A percentile compares a stretch with the other conserved stretches of the same genome.
Evolutionary conservation across 2,888 invertebrate genomes (phyloP).

Genomic region (Carcina quercana): DNA sequence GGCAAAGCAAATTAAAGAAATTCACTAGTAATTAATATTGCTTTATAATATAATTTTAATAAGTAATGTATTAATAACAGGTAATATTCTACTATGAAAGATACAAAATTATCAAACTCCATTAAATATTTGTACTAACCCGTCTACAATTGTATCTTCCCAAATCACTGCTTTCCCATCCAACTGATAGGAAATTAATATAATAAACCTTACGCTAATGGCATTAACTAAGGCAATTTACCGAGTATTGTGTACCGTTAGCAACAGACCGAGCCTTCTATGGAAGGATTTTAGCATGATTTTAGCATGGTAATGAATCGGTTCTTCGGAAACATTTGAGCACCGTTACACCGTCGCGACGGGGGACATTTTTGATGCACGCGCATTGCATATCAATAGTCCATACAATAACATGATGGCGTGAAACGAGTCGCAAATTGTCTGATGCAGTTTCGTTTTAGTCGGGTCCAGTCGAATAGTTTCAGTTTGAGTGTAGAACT

Average conservation of each 20-base stretch:
- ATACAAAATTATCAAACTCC: too few relatives aligned
- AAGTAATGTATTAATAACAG: too few relatives aligned
- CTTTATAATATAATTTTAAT: too few relatives aligned
- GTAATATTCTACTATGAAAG: too few relatives aligned
- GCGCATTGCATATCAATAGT: constrained; percentile 45
- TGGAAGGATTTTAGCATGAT: constrained; percentile 36
- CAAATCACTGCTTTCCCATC: background rate
- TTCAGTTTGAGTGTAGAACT: too few relatives aligned
- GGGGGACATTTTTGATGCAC: constrained; percentile 38
- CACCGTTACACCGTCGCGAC: constrained; percentile 51
- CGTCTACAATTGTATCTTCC: background rate
- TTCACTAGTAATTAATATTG: too few relatives aligned
- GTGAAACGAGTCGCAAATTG: too few relatives aligned
- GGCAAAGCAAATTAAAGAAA: too few relatives aligned
- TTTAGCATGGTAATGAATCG: constrained; percentile 41
- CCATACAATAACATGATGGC: too few relatives aligned
- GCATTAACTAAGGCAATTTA: constrained; percentile 2
- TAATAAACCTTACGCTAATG: constrained; percentile 1
- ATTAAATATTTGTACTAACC: too few relatives aligned
- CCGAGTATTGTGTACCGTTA: constrained; percentile 29
- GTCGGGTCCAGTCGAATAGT: too few relatives aligned
- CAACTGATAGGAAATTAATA: background rate
- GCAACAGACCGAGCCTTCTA: constrained; percentile 31
- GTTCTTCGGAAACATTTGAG: constrained; percentile 40
- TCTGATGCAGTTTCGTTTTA: too few relatives aligned